Percentiles rank a stretch among this genome's conserved stretches.
Evolutionary conservation across 2,888 invertebrate genomes (phyloP).

Genomic region (Cyclophora albipunctata): DNA sequence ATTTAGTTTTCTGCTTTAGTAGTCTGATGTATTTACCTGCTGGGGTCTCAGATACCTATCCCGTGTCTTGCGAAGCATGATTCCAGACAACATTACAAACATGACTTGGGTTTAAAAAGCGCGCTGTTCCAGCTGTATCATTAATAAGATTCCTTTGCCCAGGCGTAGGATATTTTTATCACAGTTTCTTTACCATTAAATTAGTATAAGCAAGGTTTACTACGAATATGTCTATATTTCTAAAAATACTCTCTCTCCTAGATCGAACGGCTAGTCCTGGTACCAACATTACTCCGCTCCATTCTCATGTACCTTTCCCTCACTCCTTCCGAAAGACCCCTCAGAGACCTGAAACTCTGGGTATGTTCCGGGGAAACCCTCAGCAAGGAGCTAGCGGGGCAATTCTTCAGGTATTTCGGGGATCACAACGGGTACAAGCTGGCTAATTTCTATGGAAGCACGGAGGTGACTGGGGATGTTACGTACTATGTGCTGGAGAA

Average conservation of each 20-base stretch:
- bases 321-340: slow-evolving; percentile 69
- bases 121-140: too few relatives aligned
- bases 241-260: slow-evolving; percentile 29
- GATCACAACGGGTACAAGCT: slow-evolving; percentile 77
- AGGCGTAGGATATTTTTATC: too few relatives aligned
- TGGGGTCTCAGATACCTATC: too few relatives aligned
- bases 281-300: slow-evolving; percentile 87
- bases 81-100: too few relatives aligned
- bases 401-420: slow-evolving; percentile 86
- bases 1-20: too few relatives aligned
- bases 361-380: slow-evolving; percentile 92
- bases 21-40: too few relatives aligned
- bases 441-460: slow-evolving; percentile 93
- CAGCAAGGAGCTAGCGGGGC: slow-evolving; percentile 79
- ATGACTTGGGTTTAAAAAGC: too few relatives aligned
- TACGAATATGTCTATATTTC: too few relatives aligned
- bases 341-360: slow-evolving; percentile 82
- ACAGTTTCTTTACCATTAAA: too few relatives aligned
- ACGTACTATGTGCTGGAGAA: slow-evolving; percentile 83
- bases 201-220: too few relatives aligned
- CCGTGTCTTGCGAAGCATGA: too few relatives aligned
- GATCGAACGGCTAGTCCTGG: slow-evolving; percentile 87
- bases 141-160: too few relatives aligned
- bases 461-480: slow-evolving; percentile 94
- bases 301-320: slow-evolving; percentile 83